Conservation (phyloP, 2,113 vertebrate genomes). For the mouse (Mus musculus) region DNA sequence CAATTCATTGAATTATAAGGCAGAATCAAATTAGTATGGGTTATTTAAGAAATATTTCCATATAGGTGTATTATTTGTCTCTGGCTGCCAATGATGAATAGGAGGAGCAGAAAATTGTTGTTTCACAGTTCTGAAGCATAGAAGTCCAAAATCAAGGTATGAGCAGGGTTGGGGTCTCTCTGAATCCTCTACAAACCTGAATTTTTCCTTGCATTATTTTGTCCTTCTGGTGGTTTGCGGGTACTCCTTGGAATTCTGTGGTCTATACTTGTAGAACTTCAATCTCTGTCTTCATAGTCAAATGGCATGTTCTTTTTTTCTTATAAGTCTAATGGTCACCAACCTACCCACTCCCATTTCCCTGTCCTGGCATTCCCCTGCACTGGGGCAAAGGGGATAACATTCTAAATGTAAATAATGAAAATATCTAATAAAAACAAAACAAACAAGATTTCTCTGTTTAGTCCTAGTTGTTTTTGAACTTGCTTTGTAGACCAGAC, state of each 20-base stretch:
- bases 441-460: too few species aligned
- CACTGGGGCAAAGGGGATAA: too few species aligned
- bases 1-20: not conserved
- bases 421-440: too few species aligned
- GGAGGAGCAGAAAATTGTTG: not conserved
- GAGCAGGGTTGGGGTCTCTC: not conserved
- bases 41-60: not conserved
- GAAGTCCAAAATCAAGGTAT: not conserved
- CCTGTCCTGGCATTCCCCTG: too few species aligned
- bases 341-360: too few species aligned
- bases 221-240: not conserved
- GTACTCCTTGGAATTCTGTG: not conserved
- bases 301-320: not conserved
- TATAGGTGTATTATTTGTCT: not conserved
- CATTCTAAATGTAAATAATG: too few species aligned
- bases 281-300: not conserved
- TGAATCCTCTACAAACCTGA: not conserved
- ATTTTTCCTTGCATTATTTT: not conserved
- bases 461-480: too few species aligned
- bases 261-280: not conserved
- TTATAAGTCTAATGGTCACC: not conserved
- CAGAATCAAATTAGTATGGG: not conserved
- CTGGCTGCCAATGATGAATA: not conserved
- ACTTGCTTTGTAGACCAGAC: too few species aligned
- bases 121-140: not conserved